Evolutionary conservation across 53 echinoderm and acorn worm species (phyloP).

Genomic region (Arbacia lixula): DNA sequence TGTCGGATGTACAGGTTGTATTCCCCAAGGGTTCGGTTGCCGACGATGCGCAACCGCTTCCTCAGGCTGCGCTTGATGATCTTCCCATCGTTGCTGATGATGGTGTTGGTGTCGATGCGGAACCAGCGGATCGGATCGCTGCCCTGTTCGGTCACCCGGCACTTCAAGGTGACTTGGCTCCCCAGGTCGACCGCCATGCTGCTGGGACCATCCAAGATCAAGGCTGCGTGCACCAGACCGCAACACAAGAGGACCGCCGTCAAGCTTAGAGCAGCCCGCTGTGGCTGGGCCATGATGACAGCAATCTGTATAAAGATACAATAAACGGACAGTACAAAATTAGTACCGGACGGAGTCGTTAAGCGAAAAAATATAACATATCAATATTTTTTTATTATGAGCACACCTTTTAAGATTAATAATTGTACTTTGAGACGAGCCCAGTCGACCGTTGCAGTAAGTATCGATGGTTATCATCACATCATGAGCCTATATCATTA

Average conservation of each 20-base stretch:
- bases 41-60: conserved; percentile 27
- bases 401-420: too few relatives aligned
- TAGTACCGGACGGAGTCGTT: too few relatives aligned
- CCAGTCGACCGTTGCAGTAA: too few relatives aligned
- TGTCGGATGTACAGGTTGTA: conserved; percentile 23
- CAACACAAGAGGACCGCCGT: not conserved
- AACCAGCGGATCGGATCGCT: conserved; percentile 36
- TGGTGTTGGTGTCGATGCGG: conserved; percentile 19
- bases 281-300: not conserved
- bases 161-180: not conserved
- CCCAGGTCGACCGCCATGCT: conserved; percentile 4
- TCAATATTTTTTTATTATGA: too few relatives aligned
- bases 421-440: too few relatives aligned
- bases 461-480: too few relatives aligned
- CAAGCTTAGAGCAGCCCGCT: not conserved
- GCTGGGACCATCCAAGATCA: conserved; percentile 20
- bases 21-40: not conserved
- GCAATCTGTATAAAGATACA: conserved; percentile 17
- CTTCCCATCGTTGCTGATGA: conserved; percentile 28
- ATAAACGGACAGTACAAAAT: not conserved
- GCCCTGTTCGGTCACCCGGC: conserved; percentile 28
- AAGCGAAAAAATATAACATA: too few relatives aligned
- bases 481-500: too few relatives aligned
- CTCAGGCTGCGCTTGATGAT: conserved; percentile 29
- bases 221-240: not conserved